phyloP scores from a whole-genome alignment of 2,888 invertebrate species.

The Tachystola acroxantha region DNA sequence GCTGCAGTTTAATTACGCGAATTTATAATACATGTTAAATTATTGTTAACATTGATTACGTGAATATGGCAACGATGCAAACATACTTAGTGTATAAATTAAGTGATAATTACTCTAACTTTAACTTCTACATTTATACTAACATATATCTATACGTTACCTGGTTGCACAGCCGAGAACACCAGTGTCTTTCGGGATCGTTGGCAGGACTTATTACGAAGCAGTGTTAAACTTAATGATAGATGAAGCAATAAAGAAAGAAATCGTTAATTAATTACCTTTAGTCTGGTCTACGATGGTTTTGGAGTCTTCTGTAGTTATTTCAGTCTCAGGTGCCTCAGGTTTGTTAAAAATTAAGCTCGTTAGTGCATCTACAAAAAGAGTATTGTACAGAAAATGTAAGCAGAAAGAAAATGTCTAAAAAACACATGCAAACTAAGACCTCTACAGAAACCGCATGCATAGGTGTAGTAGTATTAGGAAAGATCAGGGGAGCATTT shows the following conservation, averaged over 20 bases:
- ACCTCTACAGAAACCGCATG: no score
- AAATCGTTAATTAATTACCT: no score
- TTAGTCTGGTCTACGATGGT: slow-evolving; percentile 22
- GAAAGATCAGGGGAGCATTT: slow-evolving; percentile 1
- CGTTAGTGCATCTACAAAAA: slow-evolving; percentile 39
- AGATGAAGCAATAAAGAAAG: no score
- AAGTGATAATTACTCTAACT: no score
- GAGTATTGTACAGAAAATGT: slow-evolving; percentile 29
- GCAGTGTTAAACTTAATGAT: no score
- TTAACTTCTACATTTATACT: no score
- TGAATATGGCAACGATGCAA: no score
- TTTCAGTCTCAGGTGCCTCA: slow-evolving; percentile 15
- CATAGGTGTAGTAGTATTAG: slow-evolving; percentile 7
- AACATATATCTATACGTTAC: slow-evolving; percentile 10
- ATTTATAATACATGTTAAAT: no score
- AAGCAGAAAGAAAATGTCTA: slow-evolving; percentile 22
- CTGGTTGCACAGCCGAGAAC: slow-evolving; percentile 17
- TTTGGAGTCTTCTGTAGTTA: slow-evolving; percentile 21
- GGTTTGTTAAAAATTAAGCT: slow-evolving; percentile 30
- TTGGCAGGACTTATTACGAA: no score
- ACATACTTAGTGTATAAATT: no score
- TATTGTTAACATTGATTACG: no score
- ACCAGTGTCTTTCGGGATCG: slow-evolving; percentile 7
- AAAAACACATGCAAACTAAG: slow-evolving; percentile 36
- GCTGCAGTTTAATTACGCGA: no score